These are phyloP conservation scores for Subacronicta megacephala DNA, from an alignment of 2,888 invertebrate genomes.

Conservation along the genomic window DNA sequence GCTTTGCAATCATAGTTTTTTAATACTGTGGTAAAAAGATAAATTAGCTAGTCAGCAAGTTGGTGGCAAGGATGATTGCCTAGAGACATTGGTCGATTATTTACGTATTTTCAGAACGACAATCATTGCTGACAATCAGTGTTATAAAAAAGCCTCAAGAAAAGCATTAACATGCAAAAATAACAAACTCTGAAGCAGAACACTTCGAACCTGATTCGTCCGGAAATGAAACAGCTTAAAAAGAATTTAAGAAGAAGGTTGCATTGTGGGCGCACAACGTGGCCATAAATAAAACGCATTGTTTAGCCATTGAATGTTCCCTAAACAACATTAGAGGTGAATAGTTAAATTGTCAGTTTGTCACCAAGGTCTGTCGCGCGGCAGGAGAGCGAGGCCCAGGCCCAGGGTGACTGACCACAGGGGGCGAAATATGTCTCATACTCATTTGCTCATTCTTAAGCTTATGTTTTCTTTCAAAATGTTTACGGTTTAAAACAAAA, in stretches of 20 bases:
- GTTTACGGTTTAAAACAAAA: slow-evolving; percentile 16
- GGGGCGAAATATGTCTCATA: slow-evolving; percentile 59
- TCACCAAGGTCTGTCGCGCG: slow-evolving; percentile 71
- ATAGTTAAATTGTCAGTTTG: slow-evolving; percentile 87
- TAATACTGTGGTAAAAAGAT: too few species aligned
- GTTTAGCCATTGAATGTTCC: slow-evolving; percentile 80
- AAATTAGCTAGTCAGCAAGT: too few species aligned
- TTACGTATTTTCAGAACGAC: too few species aligned
- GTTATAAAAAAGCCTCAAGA: not conserved
- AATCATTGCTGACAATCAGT: too few species aligned
- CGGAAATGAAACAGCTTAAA: slow-evolving; percentile 85
- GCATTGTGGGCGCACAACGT: slow-evolving; percentile 80
- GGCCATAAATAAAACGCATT: slow-evolving; percentile 84
- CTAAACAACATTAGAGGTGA: slow-evolving; percentile 87
- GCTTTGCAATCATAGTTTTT: too few species aligned
- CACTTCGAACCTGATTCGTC: slow-evolving; percentile 57
- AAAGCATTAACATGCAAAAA: slow-evolving; percentile 16
- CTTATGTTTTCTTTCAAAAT: slow-evolving; percentile 55
- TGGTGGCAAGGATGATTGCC: too few species aligned
- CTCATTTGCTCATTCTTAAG: slow-evolving; percentile 71
- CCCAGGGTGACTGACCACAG: slow-evolving; percentile 64
- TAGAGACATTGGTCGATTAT: too few species aligned
- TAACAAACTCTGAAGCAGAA: slow-evolving; percentile 28
- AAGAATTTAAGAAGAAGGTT: slow-evolving; percentile 71
- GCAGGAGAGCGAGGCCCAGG: slow-evolving; percentile 63